Base-by-base conservation (phyloP, 2,113 vertebrate genomes). In the Mustelus asterias region DNA sequence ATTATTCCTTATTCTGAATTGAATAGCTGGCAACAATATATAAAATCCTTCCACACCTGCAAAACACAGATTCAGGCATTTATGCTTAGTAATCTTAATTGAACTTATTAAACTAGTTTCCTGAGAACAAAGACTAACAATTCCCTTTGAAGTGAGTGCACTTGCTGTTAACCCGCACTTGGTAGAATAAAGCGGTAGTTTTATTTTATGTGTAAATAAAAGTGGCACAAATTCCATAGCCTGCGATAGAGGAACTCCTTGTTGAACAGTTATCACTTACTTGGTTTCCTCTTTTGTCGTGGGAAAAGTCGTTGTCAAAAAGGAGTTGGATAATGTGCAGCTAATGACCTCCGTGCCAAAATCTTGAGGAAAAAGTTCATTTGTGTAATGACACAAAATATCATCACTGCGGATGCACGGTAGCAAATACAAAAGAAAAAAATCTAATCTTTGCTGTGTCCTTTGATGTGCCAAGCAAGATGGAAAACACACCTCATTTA, bases 401-500 rank as follows among this genome's bases (percentile, higher is more conserved):
- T 94, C 65, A 95, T 54, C 69, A 72, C 67, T 33, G 44, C 26
- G 24, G 65, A 95, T 33, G 24, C 63, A 16, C 63, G 67, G n/a
- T 37, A 95, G 37, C 14, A 48, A 26, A 5, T 26, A 48, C 26
- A 72, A 72, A 95, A 76, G 69, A 33, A 95, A 54, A 54, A 95
- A 72, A 95, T 33, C 65, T 69, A 95, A 95, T 95, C 94, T 95
- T 95, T 24, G 70, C 37, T 95, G 69, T 95, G 41, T 29, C 67
- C 44, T 37, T 72, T 70, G 94, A 70, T 95, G 69, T 54, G 41
- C 92, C 70, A 70, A 94, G 95, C 94, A 88, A 95, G 78, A 96
- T 96, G 95, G 96, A 96, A 96, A 95, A 96, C 60, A 89, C 83
- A 89, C 48, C 76, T 83, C 92, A 93, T 76, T 88, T 96, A 72